These are phyloP conservation scores for Spondyliosoma cantharus DNA, from an alignment of 2,797 vertebrate species.

Conservation along the genomic window DNA sequence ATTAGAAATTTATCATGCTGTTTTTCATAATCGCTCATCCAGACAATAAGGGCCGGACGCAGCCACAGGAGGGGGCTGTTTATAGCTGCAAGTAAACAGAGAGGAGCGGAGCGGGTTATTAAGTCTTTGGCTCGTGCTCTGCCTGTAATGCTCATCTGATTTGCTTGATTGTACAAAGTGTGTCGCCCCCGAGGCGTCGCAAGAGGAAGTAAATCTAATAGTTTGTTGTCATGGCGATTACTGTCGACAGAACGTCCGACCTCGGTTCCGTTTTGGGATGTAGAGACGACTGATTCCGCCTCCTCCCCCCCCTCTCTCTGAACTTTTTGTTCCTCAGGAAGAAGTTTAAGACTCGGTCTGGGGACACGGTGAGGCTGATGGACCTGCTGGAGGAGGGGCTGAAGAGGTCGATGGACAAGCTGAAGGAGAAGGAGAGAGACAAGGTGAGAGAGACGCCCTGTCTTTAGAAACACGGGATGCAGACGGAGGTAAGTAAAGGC, in stretches of 20 bases:
- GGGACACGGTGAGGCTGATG: constrained; percentile 93
- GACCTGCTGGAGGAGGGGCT: constrained; percentile 96
- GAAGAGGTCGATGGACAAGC: constrained; percentile 97
- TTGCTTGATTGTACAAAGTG: constrained; percentile 39
- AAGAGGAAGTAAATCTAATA: constrained; percentile 10
- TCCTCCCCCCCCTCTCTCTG: neutral
- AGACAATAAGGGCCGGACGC: constrained; percentile 58
- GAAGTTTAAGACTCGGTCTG: constrained; percentile 98
- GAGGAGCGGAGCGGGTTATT: constrained; percentile 24
- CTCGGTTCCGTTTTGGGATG: neutral
- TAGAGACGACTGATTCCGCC: neutral
- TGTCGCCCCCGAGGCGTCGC: constrained; percentile 12
- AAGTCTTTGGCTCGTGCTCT: constrained; percentile 33
- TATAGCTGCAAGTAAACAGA: constrained; percentile 42
- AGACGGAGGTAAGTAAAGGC: neutral
- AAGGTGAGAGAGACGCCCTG: constrained; percentile 83
- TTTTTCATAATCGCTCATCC: constrained; percentile 68
- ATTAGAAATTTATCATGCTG: constrained; percentile 64
- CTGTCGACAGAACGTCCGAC: constrained; percentile 7
- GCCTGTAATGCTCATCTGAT: constrained; percentile 48
- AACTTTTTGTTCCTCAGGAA: constrained; percentile 84
- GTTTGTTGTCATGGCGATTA: constrained; percentile 3
- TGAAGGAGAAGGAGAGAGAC: constrained; percentile 95
- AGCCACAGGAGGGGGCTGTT: constrained; percentile 38
- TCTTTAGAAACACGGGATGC: no score